A percentile compares a stretch with the other conserved stretches of the same genome.
phyloP scores from a whole-genome alignment of 2,797 vertebrate species.

The Helarctos malayanus region DNA sequence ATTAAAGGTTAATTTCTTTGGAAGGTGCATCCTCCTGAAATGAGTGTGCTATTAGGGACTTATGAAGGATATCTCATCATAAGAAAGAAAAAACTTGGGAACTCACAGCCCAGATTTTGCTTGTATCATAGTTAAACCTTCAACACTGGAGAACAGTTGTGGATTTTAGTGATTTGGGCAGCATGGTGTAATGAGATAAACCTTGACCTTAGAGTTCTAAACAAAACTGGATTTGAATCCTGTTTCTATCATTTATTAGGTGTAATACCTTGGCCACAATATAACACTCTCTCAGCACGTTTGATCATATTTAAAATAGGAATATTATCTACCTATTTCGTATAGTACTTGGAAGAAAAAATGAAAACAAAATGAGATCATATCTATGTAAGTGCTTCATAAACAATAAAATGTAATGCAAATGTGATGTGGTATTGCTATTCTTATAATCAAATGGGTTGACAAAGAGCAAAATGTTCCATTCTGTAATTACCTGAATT shows the following conservation, averaged over 20 bases:
- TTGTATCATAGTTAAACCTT: background rate
- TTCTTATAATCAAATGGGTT: conserved; percentile 64
- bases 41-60: background rate
- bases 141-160: background rate
- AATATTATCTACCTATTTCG: conserved; percentile 22
- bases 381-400: conserved; percentile 45
- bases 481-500: conserved; percentile 67
- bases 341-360: background rate
- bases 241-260: background rate
- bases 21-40: background rate
- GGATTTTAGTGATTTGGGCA: background rate
- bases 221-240: background rate
- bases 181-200: background rate
- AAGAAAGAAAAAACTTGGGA: background rate
- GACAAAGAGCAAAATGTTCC: conserved; percentile 67
- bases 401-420: conserved; percentile 65
- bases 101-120: background rate
- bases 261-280: background rate
- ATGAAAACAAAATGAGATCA: conserved; percentile 49
- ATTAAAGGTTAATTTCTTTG: background rate
- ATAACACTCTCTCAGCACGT: background rate
- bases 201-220: background rate
- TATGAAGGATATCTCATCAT: background rate
- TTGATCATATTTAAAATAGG: conserved; percentile 27
- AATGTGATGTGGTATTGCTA: conserved; percentile 21